phyloP scores from a whole-genome alignment of 2,888 invertebrate genomes.

The Aphodius granarius region DNA sequence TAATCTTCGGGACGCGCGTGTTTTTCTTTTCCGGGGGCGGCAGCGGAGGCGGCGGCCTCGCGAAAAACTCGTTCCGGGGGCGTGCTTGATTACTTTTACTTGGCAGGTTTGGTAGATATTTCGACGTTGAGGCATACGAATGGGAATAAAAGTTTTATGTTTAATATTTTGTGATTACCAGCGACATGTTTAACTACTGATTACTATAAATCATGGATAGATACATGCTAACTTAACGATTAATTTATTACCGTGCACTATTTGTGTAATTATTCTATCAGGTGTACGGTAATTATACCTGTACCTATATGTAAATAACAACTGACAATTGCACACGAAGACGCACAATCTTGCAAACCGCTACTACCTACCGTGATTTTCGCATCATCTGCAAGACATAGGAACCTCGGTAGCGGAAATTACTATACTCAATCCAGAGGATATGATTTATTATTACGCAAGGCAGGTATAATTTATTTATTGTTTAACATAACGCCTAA shows the following conservation, averaged over 20 bases:
- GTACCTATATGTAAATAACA: not conserved
- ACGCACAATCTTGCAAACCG: not conserved
- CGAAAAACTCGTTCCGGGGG: not conserved
- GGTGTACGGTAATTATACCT: not conserved
- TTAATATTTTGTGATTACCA: not conserved
- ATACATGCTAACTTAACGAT: not conserved
- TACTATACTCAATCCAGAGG: not conserved
- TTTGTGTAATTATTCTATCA: not conserved
- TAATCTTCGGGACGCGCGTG: constrained; percentile 32
- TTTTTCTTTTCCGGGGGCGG: constrained; percentile 1
- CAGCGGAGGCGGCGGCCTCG: not conserved
- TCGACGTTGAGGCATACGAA: not conserved
- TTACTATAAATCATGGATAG: not conserved
- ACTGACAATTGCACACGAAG: not conserved
- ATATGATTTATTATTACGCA: not conserved
- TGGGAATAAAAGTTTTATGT: not conserved
- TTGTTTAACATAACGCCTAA: not conserved
- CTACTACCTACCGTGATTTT: not conserved
- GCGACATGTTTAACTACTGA: not conserved
- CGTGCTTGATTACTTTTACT: not conserved
- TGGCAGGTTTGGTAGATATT: not conserved
- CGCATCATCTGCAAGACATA: not conserved
- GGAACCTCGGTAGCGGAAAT: not conserved
- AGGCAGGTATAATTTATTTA: not conserved
- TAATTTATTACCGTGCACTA: not conserved